Conservation (phyloP, 1,140 invertebrate genomes). For the Episyrphus balteatus region DNA sequence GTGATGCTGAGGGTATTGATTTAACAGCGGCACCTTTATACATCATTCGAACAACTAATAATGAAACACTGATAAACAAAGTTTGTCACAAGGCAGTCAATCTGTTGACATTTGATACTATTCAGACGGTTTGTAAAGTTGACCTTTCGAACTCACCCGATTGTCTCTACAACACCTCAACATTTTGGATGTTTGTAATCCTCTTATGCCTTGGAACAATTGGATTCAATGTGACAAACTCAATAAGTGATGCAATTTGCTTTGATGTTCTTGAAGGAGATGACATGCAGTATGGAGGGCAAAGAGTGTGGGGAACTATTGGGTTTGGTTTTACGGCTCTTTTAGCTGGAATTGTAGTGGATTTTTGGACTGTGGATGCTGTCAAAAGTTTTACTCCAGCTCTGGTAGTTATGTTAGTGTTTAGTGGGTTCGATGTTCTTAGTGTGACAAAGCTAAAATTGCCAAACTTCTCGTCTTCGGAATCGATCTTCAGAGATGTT, state of each 20-base stretch:
- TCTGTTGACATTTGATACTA: no score
- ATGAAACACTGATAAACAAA: no score
- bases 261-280: conserved; percentile 56
- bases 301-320: conserved; percentile 67
- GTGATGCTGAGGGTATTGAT: no score
- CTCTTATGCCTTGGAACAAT: conserved; percentile 60
- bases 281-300: conserved; percentile 58
- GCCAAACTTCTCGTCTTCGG: conserved; percentile 49
- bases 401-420: conserved; percentile 50
- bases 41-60: no score
- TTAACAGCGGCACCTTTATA: no score
- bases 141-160: conserved; percentile 7
- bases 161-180: conserved; percentile 42
- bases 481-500: conserved; percentile 52
- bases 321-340: conserved; percentile 61
- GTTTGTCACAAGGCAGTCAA: no score
- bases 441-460: conserved; percentile 49
- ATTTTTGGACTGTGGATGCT: conserved; percentile 41
- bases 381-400: conserved; percentile 58
- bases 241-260: conserved; percentile 67
- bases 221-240: conserved; percentile 64
- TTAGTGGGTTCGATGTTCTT: conserved; percentile 49
- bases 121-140: no score
- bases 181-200: conserved; percentile 62
- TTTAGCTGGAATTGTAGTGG: conserved; percentile 51